Conservation (phyloP, 2,797 vertebrate genomes). For the Crenichthys baileyi region DNA sequence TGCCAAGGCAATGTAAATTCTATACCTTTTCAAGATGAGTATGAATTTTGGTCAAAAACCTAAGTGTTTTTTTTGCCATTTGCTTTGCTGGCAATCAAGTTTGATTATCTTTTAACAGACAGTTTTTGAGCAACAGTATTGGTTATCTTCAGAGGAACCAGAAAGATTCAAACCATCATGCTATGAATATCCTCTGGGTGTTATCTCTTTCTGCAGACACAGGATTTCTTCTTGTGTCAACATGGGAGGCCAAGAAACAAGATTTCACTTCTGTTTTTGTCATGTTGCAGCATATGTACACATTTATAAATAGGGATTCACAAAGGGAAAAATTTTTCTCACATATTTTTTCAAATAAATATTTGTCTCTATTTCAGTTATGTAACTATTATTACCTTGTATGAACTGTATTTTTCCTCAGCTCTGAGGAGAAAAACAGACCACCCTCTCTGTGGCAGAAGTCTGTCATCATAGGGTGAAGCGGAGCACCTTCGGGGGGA, state of each 20-base stretch:
- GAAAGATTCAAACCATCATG: constrained; percentile 42
- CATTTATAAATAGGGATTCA: neutral
- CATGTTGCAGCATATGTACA: neutral
- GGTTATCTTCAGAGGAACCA: constrained; percentile 32
- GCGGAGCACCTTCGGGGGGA: constrained; percentile 25
- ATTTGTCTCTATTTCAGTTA: constrained; percentile 26
- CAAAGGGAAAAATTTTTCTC: neutral
- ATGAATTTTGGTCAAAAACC: too few species aligned
- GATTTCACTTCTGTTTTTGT: constrained; percentile 27
- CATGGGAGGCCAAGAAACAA: constrained; percentile 51
- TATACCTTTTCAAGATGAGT: too few species aligned
- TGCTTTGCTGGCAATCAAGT: constrained; percentile 24
- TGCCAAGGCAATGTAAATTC: too few species aligned
- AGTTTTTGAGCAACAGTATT: constrained; percentile 41
- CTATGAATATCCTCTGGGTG: constrained; percentile 51
- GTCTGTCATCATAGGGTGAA: constrained; percentile 44
- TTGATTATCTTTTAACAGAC: constrained; percentile 28
- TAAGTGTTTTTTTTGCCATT: neutral
- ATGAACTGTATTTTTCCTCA: constrained; percentile 11
- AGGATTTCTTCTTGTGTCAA: constrained; percentile 71
- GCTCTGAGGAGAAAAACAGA: constrained; percentile 32
- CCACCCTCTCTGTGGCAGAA: constrained; percentile 57
- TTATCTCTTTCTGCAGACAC: constrained; percentile 64
- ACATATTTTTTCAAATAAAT: constrained; percentile 13
- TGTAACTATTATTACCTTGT: constrained; percentile 33